Evolutionary conservation across 2,888 invertebrate genomes (phyloP), one percentile per base, ranked within the genome.

Genomic region (Lepidonotus clava): DNA sequence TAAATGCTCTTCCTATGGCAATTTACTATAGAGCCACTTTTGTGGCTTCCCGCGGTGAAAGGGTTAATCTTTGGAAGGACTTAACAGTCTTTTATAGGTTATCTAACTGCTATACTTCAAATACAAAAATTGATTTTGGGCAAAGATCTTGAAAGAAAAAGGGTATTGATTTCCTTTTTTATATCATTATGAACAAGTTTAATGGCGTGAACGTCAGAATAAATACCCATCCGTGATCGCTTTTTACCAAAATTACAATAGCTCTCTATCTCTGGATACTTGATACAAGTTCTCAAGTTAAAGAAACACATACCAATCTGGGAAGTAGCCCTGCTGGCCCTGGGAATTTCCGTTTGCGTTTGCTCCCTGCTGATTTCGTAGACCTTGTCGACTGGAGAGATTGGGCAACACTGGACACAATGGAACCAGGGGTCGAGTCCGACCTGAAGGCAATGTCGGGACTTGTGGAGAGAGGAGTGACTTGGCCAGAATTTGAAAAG

Each of bases 241-340:
- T 18, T 18, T 46, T 46, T 46, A 8, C 46, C 8, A 18, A 46
- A 8, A 8, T 46, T 18, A 46, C 46, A 8, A 8, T 46, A 8
- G 8, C 46, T 18, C 8, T 18, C 18, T 18, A 8, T 18, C 8
- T 11, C 8, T 11, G 46, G 8, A 46, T 8, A 8, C 46, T 18
- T 46, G 18, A 46, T 18, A 46, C 18, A 46, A 46, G 46, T 18
- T 8, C 46, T 11, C 8, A 11, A 18, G 18, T 11, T 8, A 76
- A 32, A 34, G 36, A 5, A 80, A 40, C 18, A 71, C 53, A 38
- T 28, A 86, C 86, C 24, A 80, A 28, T 80, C 51, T 53, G 46
- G 93, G 93, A 4, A 93, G 89, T 28, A 92, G 87, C 40, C 93
- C 93, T 66, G 93, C 93, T 53, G 93, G 93, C 6, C 93, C 93